A percentile compares a stretch with the other conserved stretches of the same genome.
Conservation (phyloP, 1,140 invertebrate species). For the Anastatus disparis region DNA sequence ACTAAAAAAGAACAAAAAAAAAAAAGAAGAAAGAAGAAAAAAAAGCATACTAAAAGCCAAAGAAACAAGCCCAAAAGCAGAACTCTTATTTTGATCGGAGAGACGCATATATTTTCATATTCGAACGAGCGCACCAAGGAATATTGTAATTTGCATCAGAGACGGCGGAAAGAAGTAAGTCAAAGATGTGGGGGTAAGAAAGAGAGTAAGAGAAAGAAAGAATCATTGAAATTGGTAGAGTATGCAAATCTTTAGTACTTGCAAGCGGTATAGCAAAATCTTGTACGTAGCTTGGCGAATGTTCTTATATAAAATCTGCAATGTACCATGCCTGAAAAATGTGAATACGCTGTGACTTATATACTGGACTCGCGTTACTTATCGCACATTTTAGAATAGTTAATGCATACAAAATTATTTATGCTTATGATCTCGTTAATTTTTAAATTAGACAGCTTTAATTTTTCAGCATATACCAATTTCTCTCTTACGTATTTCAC, state of each 20-base stretch:
- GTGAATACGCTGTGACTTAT: neutral
- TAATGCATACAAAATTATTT: slow-evolving; percentile 11
- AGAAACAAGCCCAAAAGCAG: slow-evolving; percentile 23
- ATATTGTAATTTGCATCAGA: slow-evolving; percentile 67
- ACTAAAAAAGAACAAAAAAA: neutral
- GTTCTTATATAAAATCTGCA: no score
- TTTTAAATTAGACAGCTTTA: no score
- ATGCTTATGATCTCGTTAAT: neutral
- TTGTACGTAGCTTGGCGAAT: no score
- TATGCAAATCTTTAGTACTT: slow-evolving; percentile 61
- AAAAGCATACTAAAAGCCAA: slow-evolving; percentile 11
- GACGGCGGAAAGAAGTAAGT: slow-evolving; percentile 62
- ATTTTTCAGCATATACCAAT: no score
- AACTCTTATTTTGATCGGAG: slow-evolving; percentile 58
- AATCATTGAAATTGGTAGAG: slow-evolving; percentile 57
- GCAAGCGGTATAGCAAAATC: no score
- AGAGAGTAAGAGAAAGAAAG: slow-evolving; percentile 27
- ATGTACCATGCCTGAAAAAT: no score
- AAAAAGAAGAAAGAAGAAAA: neutral
- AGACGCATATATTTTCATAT: slow-evolving; percentile 64
- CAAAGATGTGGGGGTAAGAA: slow-evolving; percentile 44
- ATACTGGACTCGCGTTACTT: slow-evolving; percentile 8
- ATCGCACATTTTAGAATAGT: neutral
- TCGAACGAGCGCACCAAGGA: slow-evolving; percentile 58
- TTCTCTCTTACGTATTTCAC: no score